These are phyloP conservation scores for Oxygymnocypris stewartii DNA, from an alignment of 2,113 vertebrate species.

Conservation along the genomic window DNA sequence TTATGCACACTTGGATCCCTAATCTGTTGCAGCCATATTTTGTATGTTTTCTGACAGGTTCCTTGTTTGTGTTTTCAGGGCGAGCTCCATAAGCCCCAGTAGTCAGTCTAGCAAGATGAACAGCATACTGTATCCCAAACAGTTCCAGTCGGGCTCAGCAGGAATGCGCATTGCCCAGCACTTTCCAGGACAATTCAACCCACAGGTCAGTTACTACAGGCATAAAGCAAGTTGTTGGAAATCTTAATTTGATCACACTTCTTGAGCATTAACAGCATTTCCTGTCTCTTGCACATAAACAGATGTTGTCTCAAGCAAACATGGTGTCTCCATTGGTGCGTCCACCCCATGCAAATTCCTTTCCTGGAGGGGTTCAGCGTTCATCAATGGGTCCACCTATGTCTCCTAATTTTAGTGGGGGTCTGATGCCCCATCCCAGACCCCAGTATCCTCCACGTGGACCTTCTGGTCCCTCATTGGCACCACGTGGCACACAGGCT, in stretches of 20 bases:
- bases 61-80: constrained; percentile 72
- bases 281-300: constrained; percentile 23
- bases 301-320: constrained; percentile 97
- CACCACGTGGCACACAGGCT: constrained; percentile 85
- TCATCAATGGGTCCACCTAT: constrained; percentile 85
- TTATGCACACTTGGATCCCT: neutral
- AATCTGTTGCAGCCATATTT: neutral
- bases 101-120: constrained; percentile 97
- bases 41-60: neutral
- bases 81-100: constrained; percentile 95
- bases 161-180: constrained; percentile 88
- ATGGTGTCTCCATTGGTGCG: constrained; percentile 93
- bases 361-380: constrained; percentile 89
- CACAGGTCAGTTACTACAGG: constrained; percentile 76
- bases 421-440: constrained; percentile 91
- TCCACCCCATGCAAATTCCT: constrained; percentile 90
- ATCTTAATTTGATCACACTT: neutral
- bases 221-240: neutral
- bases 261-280: neutral
- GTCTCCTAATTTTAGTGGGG: constrained; percentile 83
- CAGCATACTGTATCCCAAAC: constrained; percentile 98
- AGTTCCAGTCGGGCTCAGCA: constrained; percentile 87
- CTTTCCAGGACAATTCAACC: constrained; percentile 93
- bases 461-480: constrained; percentile 82
- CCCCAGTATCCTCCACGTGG: constrained; percentile 84